Evolutionary conservation across 2,888 invertebrate species (phyloP).

Genomic region (Aplocera efformata): DNA sequence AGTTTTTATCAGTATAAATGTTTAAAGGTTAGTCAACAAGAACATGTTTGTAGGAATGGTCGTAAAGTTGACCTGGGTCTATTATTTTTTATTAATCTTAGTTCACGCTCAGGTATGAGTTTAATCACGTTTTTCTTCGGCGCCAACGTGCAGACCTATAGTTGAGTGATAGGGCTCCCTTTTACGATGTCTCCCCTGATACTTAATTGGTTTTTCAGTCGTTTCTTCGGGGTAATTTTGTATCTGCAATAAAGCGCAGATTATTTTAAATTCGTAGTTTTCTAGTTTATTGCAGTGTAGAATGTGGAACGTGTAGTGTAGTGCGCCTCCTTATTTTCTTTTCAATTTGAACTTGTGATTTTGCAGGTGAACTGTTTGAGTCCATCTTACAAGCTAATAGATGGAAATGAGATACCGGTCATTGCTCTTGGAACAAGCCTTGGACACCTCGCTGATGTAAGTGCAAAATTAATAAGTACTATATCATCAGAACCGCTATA

Average conservation of each 20-base stretch:
- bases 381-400: slow-evolving; percentile 47
- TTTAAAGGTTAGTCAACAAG: slow-evolving; percentile 27
- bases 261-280: slow-evolving; percentile 10
- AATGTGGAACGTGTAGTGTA: too few species aligned
- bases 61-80: slow-evolving; percentile 24
- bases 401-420: slow-evolving; percentile 59
- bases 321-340: not conserved
- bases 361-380: slow-evolving; percentile 31
- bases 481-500: too few species aligned
- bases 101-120: slow-evolving; percentile 44
- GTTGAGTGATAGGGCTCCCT: slow-evolving; percentile 17
- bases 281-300: not conserved
- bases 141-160: slow-evolving; percentile 12
- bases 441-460: slow-evolving; percentile 62
- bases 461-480: slow-evolving; percentile 28
- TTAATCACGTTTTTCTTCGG: slow-evolving; percentile 31
- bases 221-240: slow-evolving; percentile 16
- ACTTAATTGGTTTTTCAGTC: slow-evolving; percentile 22
- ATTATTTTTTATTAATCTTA: slow-evolving; percentile 38
- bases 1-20: slow-evolving; percentile 15
- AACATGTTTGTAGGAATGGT: slow-evolving; percentile 39
- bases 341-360: slow-evolving; percentile 2
- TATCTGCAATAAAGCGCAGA: slow-evolving; percentile 8
- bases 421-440: slow-evolving; percentile 65
- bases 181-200: slow-evolving; percentile 19